Percentiles rank a stretch among this genome's conserved stretches.
phyloP scores from a whole-genome alignment of 1,140 invertebrate genomes.

The Diuraphis noxia region DNA sequence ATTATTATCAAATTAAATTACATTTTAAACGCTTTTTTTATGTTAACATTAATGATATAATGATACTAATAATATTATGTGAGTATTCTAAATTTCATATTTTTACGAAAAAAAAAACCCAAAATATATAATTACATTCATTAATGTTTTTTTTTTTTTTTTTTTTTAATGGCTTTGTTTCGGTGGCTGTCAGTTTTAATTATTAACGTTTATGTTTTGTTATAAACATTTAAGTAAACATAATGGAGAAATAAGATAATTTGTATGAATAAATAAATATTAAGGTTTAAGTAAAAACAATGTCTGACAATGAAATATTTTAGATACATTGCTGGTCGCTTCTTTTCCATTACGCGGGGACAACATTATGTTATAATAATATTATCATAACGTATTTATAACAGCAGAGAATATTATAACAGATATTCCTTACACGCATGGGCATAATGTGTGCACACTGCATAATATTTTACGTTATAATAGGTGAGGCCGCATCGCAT shows the following conservation, averaged over 20 bases:
- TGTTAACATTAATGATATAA: neutral
- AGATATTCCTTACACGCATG: neutral
- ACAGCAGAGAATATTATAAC: neutral
- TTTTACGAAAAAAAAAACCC: neutral
- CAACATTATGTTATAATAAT: neutral
- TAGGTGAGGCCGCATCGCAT: neutral
- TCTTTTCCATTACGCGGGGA: neutral
- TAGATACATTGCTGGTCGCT: neutral
- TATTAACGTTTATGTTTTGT: neutral
- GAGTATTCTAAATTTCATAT: neutral
- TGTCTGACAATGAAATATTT: neutral
- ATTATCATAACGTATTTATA: neutral
- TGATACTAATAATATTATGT: neutral
- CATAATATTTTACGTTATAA: neutral
- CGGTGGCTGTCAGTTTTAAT: neutral
- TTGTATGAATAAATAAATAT: neutral
- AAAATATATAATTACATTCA: slow-evolving; percentile 2
- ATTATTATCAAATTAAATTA: neutral
- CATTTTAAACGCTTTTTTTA: neutral
- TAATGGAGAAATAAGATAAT: neutral
- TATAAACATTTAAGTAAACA: neutral
- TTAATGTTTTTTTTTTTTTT: neutral
- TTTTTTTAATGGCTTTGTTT: neutral
- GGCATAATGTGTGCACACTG: neutral
- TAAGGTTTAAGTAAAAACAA: neutral